Evolutionary conservation across 1,140 invertebrate genomes (phyloP).

Genomic region (Heliconius melpomene): DNA sequence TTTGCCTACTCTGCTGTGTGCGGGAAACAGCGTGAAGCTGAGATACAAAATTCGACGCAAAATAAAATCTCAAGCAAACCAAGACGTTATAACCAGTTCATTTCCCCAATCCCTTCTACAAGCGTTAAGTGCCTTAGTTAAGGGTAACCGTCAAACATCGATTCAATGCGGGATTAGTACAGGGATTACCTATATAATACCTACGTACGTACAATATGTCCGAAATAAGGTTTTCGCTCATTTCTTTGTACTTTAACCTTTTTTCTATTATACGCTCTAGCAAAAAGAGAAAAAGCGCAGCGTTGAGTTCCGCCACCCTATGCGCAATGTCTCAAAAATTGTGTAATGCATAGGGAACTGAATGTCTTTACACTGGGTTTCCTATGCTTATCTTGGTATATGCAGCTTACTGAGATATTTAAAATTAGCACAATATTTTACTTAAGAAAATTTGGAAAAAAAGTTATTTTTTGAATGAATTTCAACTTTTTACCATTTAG

Average conservation of each 20-base stretch:
- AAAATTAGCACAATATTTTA: too few relatives aligned
- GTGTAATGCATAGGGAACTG: not conserved
- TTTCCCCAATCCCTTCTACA: conserved; percentile 3
- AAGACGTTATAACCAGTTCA: not conserved
- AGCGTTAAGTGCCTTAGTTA: conserved; percentile 64
- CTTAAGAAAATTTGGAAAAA: too few relatives aligned
- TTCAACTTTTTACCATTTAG: too few relatives aligned
- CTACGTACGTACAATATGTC: too few relatives aligned
- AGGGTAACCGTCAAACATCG: conserved; percentile 55
- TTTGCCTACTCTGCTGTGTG: too few relatives aligned
- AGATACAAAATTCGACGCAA: too few relatives aligned
- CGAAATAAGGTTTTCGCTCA: too few relatives aligned
- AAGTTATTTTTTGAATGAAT: too few relatives aligned
- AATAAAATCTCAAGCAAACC: not conserved
- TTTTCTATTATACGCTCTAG: too few relatives aligned
- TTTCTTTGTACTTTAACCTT: too few relatives aligned
- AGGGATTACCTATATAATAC: conserved; percentile 46
- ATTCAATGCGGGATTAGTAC: conserved; percentile 57
- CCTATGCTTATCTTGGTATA: not conserved
- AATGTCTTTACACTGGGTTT: not conserved
- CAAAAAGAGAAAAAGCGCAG: too few relatives aligned
- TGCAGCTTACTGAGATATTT: not conserved
- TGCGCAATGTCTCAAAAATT: not conserved
- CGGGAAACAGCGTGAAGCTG: too few relatives aligned
- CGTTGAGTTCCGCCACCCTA: not conserved